Evolutionary conservation across 2,888 invertebrate genomes (phyloP), one percentile per base, ranked within the genome.

Genomic region (Chouioia cunea): DNA sequence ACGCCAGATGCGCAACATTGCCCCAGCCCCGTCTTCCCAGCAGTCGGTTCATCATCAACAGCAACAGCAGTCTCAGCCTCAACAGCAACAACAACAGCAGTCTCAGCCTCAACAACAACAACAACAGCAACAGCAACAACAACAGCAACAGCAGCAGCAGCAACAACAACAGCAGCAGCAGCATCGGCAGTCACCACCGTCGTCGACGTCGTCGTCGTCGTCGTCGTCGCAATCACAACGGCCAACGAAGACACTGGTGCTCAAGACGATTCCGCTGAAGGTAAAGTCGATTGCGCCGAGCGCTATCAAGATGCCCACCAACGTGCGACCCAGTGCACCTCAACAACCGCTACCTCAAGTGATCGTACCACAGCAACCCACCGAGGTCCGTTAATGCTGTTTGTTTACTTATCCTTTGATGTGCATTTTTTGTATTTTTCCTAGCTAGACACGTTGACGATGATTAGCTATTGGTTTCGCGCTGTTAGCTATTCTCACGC

Each of bases 211-310:
- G 74, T 27, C 27, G 27, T 16, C 27, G 74, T 27, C 27, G 27
- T 27, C 27, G 27, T 27, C 27, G 4, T 27, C 71, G 47, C 74
- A 78, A 44, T 77, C 76, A 36, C 81, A 79, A 74, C 78, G 78
- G 62, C 79, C 81, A 71, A 79, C 82, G 76, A 85, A 85, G 79
- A 83, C 85, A 36, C 78, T 85, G 47, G 82, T 85, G 44, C 73
- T 85, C 50, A 85, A 84, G 72, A 82, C 84, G 2, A 84, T 83
- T 78, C 84, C 83, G 4, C 70, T 84, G 53, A 83, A 83, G 76
- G 81, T 85, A 23, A 85, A 85, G 58, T 83, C 82, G 74, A 80
- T 83, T 15, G 77, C 85, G 23, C 80, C 85, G 1, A 81, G 82
- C 10, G 78, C 81, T n/a, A 82, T 83, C 18, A 83, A 83, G 71